phyloP scores from a whole-genome alignment of 2,888 invertebrate genomes.

The Norana najaformis region DNA sequence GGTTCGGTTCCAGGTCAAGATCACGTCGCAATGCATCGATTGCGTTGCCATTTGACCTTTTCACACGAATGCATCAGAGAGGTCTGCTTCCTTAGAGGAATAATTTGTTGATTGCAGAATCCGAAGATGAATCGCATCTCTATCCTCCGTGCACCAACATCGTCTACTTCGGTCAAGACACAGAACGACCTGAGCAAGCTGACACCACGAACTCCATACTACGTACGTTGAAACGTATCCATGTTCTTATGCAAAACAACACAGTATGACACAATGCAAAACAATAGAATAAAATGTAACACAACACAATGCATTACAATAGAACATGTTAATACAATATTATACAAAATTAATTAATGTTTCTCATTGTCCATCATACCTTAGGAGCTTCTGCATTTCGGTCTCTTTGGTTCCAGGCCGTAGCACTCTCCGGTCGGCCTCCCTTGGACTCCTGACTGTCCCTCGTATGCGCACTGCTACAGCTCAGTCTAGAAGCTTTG shows the following conservation, averaged over 20 bases:
- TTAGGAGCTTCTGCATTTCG: too few species aligned
- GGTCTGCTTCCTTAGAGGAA: neutral
- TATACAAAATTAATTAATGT: too few species aligned
- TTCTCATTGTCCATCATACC: too few species aligned
- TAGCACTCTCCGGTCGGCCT: too few species aligned
- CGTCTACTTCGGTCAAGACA: constrained; percentile 32
- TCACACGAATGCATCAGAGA: neutral
- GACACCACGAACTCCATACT: constrained; percentile 38
- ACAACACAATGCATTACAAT: neutral
- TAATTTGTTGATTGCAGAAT: neutral
- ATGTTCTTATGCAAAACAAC: too few species aligned
- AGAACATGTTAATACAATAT: too few species aligned
- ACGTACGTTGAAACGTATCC: constrained; percentile 3
- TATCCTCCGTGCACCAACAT: constrained; percentile 32
- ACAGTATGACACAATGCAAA: too few species aligned
- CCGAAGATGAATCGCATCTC: neutral
- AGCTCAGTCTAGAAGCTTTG: too few species aligned
- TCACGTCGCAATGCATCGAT: neutral
- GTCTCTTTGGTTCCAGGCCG: too few species aligned
- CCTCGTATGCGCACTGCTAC: too few species aligned
- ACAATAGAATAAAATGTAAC: neutral
- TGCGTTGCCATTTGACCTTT: neutral
- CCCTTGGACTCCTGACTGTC: too few species aligned
- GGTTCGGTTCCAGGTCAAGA: too few species aligned
- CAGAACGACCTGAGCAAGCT: constrained; percentile 33